These are phyloP conservation scores for Planococcus citri DNA, from an alignment of 1,140 invertebrate species.

Conservation along the genomic window DNA sequence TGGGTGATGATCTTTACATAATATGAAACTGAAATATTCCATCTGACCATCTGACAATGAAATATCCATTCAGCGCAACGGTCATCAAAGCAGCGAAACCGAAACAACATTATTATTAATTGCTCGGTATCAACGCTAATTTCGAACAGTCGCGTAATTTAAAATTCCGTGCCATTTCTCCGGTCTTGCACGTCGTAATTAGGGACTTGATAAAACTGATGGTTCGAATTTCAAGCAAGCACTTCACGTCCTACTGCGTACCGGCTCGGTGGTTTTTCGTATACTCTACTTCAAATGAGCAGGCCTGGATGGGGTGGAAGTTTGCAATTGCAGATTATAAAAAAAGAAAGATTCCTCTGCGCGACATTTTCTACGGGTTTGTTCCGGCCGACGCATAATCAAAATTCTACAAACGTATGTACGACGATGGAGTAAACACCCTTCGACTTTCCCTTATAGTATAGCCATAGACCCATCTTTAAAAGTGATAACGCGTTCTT, in stretches of 20 bases:
- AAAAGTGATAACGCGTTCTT: not conserved
- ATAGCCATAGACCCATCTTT: not conserved
- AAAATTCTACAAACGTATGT: not conserved
- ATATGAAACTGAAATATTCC: too few relatives aligned
- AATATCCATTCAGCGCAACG: too few relatives aligned
- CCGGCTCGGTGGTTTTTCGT: not conserved
- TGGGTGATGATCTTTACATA: too few relatives aligned
- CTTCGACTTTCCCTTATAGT: not conserved
- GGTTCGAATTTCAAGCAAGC: not conserved
- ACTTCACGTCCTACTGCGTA: not conserved
- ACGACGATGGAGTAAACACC: not conserved
- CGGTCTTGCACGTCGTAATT: not conserved
- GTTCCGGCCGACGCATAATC: not conserved
- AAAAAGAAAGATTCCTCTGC: not conserved
- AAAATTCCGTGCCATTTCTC: not conserved
- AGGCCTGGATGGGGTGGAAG: not conserved
- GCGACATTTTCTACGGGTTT: not conserved
- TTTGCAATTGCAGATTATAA: not conserved
- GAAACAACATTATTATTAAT: not conserved
- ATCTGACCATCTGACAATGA: too few relatives aligned
- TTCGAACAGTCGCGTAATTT: not conserved
- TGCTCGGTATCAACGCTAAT: not conserved
- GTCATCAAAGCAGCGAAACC: not conserved
- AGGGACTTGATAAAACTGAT: not conserved
- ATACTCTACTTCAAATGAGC: too few relatives aligned